Conservation (phyloP, 2,113 vertebrate species). For the Plotosus lineatus region DNA sequence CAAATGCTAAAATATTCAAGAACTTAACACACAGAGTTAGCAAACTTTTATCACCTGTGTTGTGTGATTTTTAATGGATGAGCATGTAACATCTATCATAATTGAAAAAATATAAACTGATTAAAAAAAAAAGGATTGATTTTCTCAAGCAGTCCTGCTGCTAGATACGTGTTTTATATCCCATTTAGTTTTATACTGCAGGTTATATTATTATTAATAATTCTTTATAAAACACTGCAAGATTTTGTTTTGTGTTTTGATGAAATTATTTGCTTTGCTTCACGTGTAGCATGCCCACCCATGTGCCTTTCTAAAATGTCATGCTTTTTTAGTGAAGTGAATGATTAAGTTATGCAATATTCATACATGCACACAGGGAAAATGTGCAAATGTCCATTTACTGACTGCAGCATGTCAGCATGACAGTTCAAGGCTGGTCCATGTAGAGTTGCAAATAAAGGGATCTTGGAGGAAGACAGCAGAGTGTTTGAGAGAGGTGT, state of each 20-base stretch:
- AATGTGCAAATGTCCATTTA: constrained; percentile 11
- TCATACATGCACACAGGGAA: constrained; percentile 40
- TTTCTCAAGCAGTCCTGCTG: background rate
- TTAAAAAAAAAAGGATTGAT: constrained; percentile 4
- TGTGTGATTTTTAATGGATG: background rate
- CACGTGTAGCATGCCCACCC: constrained; percentile 42
- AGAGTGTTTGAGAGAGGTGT: background rate
- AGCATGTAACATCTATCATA: background rate
- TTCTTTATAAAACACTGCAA: background rate
- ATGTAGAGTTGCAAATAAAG: constrained; percentile 29
- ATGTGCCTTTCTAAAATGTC: constrained; percentile 16
- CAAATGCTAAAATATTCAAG: constrained; percentile 1
- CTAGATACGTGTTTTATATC: background rate
- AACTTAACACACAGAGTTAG: background rate
- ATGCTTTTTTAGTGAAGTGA: constrained; percentile 21
- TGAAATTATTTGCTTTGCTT: constrained; percentile 39
- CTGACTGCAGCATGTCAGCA: constrained; percentile 36
- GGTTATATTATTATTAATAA: background rate
- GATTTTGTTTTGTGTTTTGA: background rate
- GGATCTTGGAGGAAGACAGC: constrained; percentile 21
- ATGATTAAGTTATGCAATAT: constrained; percentile 37
- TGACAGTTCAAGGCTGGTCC: constrained; percentile 35
- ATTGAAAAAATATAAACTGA: background rate
- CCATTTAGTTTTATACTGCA: background rate
- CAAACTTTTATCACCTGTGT: background rate